A percentile compares a stretch with the other conserved stretches of the same genome.
phyloP scores from a whole-genome alignment of 2,888 invertebrate genomes.

The Temnothorax unifasciatus region DNA sequence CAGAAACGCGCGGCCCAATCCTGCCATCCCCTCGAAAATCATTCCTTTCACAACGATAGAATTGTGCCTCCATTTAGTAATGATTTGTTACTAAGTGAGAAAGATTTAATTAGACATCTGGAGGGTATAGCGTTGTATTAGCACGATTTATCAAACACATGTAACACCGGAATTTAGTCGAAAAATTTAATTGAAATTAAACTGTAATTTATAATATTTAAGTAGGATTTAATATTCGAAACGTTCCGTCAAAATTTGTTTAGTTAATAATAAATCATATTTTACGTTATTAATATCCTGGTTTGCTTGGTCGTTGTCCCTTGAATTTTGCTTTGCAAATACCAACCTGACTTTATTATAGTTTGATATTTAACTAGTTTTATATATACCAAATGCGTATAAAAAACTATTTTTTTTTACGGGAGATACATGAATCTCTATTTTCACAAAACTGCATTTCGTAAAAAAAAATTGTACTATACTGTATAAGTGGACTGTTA shows the following conservation, averaged over 20 bases:
- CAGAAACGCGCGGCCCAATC: conserved; percentile 26
- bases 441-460: neutral
- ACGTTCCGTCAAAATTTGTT: too few species aligned
- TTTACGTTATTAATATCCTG: too few species aligned
- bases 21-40: conserved; percentile 37
- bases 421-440: neutral
- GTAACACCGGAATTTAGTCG: neutral
- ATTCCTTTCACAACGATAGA: conserved; percentile 28
- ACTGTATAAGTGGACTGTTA: neutral
- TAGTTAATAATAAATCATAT: too few species aligned
- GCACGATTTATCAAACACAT: neutral
- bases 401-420: neutral
- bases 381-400: too few species aligned
- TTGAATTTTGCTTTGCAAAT: too few species aligned
- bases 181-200: conserved; percentile 7
- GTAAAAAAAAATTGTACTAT: too few species aligned
- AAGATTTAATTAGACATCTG: conserved; percentile 41
- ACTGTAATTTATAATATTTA: too few species aligned
- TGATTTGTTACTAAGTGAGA: conserved; percentile 3
- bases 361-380: neutral
- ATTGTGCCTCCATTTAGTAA: neutral
- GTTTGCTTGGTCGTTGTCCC: too few species aligned
- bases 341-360: too few species aligned
- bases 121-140: neutral
- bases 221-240: too few species aligned